These are phyloP conservation scores for Sciurus vulgaris DNA, from an alignment of 2,797 vertebrate species.

Conservation along the genomic window DNA sequence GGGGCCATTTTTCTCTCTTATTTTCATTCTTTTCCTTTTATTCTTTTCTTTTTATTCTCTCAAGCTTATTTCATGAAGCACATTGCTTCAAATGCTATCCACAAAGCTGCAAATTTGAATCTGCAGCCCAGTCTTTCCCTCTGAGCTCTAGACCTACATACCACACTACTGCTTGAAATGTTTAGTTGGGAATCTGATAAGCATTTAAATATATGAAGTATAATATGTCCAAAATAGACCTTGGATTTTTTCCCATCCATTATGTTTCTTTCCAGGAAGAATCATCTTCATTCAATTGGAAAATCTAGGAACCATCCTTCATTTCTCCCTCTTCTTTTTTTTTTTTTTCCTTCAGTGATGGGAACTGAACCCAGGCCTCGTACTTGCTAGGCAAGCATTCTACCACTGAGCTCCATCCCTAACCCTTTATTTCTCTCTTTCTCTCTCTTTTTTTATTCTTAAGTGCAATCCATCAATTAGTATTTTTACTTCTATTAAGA, in stretches of 20 bases:
- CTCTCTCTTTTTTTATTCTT: neutral
- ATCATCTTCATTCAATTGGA: neutral
- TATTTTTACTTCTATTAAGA: neutral
- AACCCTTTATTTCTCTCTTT: neutral
- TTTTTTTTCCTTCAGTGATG: too few species aligned
- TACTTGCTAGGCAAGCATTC: too few species aligned
- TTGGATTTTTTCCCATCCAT: neutral
- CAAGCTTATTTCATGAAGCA: conserved; percentile 1
- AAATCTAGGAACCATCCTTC: neutral
- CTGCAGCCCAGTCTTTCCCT: neutral
- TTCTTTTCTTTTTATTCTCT: neutral
- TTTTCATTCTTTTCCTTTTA: neutral
- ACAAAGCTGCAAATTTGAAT: neutral
- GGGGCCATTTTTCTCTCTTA: neutral
- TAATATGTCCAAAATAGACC: neutral
- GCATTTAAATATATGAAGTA: neutral
- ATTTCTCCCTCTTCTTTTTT: too few species aligned
- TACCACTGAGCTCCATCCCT: too few species aligned
- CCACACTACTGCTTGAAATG: neutral
- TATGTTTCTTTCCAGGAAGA: neutral
- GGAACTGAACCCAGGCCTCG: too few species aligned
- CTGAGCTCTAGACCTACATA: neutral
- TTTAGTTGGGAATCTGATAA: neutral
- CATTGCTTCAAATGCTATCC: neutral
- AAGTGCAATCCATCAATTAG: neutral